Evolutionary conservation across 2,888 invertebrate species (phyloP), one percentile per base, ranked within the genome.

Genomic region (Ptilodon capucinus): DNA sequence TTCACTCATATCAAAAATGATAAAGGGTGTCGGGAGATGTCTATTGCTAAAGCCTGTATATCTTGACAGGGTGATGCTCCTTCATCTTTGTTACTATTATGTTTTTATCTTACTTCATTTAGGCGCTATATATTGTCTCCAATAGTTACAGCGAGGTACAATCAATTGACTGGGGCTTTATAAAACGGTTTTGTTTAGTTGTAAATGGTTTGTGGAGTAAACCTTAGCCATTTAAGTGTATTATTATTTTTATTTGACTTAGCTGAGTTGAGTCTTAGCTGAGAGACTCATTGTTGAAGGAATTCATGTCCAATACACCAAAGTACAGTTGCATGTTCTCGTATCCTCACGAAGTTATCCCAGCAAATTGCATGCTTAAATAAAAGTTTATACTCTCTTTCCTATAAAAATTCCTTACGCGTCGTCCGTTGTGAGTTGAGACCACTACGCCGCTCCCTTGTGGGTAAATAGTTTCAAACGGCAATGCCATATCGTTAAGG

Each of bases 391-490:
- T 28, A 28, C 11, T 28, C n/a, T 28, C 28, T 28, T 28, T 28
- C 28, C 28, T 28, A 28, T 28, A 28, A 28, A 4, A 28, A 28
- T 28, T n/a, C 28, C 5, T 28, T 28, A 8, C 3, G 11, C n/a
- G 4, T 4, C n/a, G n/a, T 28, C 28, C 28, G 28, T 28, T 28
- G 28, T 11, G 28, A 28, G 11, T 28, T 11, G 11, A 28, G 28
- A 28, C n/a, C 28, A 28, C 28, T 28, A 28, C 28, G 28, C 28
- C 11, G 1, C n/a, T 28, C 28, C 28, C 28, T 28, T 4, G 40
- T 16, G 19, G 46, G 44, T 47, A 53, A 62, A 51, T 62, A 53
- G 46, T 40, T 28, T 28, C 25, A 7, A 28, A 28, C 28, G n/a
- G 28, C n/a, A n/a, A 28, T 4, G 5, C 28, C 11, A n/a, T 28